These are phyloP conservation scores for Threskiornis aethiopicus DNA, from an alignment of 2,797 vertebrate species.

Conservation along the genomic window DNA sequence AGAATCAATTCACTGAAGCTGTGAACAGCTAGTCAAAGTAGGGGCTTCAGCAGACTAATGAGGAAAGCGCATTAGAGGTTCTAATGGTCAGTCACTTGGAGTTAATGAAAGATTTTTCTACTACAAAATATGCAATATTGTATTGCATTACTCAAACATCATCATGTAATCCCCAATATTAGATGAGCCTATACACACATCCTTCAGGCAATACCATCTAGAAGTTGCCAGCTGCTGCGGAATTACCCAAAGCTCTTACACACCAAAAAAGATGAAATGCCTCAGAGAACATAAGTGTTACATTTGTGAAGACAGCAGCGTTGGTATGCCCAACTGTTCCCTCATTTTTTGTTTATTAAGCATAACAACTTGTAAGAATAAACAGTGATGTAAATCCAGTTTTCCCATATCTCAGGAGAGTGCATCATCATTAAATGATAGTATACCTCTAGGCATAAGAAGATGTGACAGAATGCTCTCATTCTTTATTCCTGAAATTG, in stretches of 20 bases:
- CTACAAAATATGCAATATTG: neutral
- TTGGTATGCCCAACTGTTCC: neutral
- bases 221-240: neutral
- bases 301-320: neutral
- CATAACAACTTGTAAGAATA: neutral
- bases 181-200: neutral
- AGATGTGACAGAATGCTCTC: neutral
- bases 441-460: neutral
- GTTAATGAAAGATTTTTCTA: neutral
- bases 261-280: neutral
- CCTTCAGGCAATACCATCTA: neutral
- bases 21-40: neutral
- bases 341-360: slow-evolving; percentile 7
- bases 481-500: neutral
- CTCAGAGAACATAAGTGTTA: neutral
- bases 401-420: neutral
- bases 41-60: neutral
- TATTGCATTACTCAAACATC: neutral
- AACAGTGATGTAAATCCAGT: neutral
- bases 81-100: neutral
- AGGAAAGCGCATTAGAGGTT: neutral
- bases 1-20: neutral
- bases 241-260: neutral
- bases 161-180: neutral
- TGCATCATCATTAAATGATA: neutral